Base-by-base conservation (phyloP, 53 echinoderm and acorn worm genomes). In the Paracentrotus lividus region DNA sequence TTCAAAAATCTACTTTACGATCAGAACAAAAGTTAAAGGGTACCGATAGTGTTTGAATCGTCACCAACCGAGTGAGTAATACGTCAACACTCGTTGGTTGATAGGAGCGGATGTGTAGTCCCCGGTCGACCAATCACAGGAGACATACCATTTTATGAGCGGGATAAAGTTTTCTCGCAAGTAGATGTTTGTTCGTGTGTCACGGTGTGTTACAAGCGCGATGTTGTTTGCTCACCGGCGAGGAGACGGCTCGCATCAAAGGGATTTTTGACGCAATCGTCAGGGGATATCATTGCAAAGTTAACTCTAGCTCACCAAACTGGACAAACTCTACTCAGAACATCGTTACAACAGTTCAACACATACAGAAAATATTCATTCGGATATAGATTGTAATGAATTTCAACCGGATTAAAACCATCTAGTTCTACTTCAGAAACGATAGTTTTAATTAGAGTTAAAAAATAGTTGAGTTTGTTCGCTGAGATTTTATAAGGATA, bases 101-200 rank as follows among this genome's bases (percentile, higher is more conserved):
- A 72, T 51, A 90, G 72, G 43, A 42, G 5, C 44, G 67, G 89
- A 89, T 58, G 89, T 23, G 89, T 26, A n/a, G 44, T 86, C 75
- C 72, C 75, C 18, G 26, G 53, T 32, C 53, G 91, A 90, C 91
- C 91, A 90, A 90, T 90, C 91, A 90, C 91, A 51, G 31, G 69
- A 72, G 69, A 90, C 91, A 14, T 89, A 21, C 23, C 64, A 64
- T 42, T 86, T 56, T 53, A 20, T 64, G 33, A 8, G 34, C 33
- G 40, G 38, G 43, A 60, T 58, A 44, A 61, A 60, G 89, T 89
- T 55, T 89, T 58, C 42, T 33, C 57, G 20, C 32, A n/a, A n/a
- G n/a, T 40, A 8, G 15, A 45, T 64, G 64, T 89, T 89, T 64
- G 66, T 20, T 27, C 24, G 40, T 89, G 89, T 56, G 86, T 86